phyloP scores from a whole-genome alignment of 2,888 invertebrate species.

The Clitarchus hookeri region DNA sequence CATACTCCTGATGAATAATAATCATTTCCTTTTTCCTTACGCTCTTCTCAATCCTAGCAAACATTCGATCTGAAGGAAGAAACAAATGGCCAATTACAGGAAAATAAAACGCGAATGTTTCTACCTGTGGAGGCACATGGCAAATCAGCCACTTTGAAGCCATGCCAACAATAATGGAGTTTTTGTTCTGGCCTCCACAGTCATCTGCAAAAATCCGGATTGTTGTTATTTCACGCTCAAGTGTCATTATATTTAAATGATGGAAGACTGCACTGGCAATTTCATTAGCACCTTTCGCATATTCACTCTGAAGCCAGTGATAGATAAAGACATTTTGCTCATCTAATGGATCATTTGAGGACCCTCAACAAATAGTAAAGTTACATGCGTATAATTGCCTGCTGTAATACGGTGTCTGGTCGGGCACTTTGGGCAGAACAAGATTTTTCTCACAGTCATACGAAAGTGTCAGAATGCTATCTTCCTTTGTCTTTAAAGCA shows the following conservation, averaged over 20 bases:
- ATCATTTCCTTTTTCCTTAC: no score
- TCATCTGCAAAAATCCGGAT: neutral
- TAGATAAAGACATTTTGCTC: neutral
- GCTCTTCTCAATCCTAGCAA: no score
- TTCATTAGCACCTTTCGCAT: neutral
- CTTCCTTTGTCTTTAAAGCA: neutral
- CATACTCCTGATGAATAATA: no score
- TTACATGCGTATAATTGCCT: neutral
- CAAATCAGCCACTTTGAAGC: constrained; percentile 10
- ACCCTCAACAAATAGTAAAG: neutral
- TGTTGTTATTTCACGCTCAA: neutral
- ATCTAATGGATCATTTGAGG: constrained; percentile 1
- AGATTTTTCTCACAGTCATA: neutral
- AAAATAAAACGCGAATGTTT: no score
- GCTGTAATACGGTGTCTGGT: neutral
- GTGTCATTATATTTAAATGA: neutral
- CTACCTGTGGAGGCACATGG: neutral
- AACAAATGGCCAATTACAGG: no score
- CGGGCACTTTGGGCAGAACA: neutral
- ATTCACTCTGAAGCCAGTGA: constrained; percentile 10
- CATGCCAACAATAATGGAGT: constrained; percentile 2
- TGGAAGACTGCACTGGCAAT: constrained; percentile 11
- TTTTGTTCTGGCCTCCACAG: no score
- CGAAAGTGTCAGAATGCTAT: neutral
- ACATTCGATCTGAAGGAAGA: no score